A percentile compares a stretch with the other conserved stretches of the same genome.
Evolutionary conservation across 2,888 invertebrate species (phyloP).

Genomic region (Acleris cristana): DNA sequence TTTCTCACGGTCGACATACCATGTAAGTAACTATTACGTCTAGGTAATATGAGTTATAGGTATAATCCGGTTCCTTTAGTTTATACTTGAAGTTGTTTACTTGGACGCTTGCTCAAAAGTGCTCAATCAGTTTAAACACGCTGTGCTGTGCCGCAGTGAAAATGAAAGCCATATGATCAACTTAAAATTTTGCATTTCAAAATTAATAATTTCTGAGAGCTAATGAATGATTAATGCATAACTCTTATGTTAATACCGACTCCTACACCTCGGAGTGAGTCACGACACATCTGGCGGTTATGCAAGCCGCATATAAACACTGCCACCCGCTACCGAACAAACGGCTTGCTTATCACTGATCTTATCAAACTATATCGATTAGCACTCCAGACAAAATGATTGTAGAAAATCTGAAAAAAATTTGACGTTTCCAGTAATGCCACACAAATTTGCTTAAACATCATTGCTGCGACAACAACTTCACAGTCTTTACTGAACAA

Average conservation of each 20-base stretch:
- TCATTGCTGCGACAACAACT: background rate
- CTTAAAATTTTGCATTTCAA: no score
- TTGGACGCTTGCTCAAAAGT: background rate
- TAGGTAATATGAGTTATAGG: conserved; percentile 27
- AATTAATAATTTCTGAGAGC: conserved; percentile 5
- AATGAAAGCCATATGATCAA: no score
- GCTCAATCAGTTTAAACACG: no score
- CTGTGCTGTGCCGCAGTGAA: no score
- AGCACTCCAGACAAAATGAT: conserved; percentile 12
- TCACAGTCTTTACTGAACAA: conserved; percentile 18
- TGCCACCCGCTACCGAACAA: conserved; percentile 36
- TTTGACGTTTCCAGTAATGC: background rate
- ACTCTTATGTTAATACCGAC: conserved; percentile 45
- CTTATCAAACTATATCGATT: conserved; percentile 30
- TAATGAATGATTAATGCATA: conserved; percentile 10
- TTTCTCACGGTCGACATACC: conserved; percentile 73
- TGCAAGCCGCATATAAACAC: conserved; percentile 48
- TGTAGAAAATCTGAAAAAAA: conserved; percentile 11
- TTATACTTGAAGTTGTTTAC: conserved; percentile 1
- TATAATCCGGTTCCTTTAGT: conserved; percentile 13
- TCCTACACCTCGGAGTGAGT: conserved; percentile 66
- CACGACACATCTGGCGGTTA: conserved; percentile 71
- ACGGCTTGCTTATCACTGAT: conserved; percentile 27
- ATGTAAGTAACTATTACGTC: conserved; percentile 34
- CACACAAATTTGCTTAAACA: background rate